phyloP scores from a whole-genome alignment of 2,888 invertebrate species.

The Nudaria mundana region DNA sequence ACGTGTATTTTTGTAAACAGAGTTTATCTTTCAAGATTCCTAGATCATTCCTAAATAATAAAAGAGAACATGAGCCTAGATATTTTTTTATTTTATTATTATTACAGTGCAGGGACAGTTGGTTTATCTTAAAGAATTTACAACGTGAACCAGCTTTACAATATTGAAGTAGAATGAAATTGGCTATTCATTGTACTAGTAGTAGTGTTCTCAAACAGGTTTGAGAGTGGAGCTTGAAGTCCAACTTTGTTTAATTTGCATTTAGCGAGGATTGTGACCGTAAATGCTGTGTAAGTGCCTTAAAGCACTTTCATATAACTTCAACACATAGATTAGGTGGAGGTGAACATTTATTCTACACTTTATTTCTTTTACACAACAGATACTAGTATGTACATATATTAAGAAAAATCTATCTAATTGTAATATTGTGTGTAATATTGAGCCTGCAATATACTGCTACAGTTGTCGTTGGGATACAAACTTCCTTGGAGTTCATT shows the following conservation, averaged over 20 bases:
- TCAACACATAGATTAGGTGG: slow-evolving; percentile 7
- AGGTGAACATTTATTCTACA: neutral
- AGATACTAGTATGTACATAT: slow-evolving; percentile 1
- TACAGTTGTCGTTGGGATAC: slow-evolving; percentile 24
- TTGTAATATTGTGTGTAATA: no score
- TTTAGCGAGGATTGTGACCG: slow-evolving; percentile 22
- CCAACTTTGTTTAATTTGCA: slow-evolving; percentile 35
- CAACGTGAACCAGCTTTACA: slow-evolving; percentile 4
- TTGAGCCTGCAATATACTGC: slow-evolving; percentile 31
- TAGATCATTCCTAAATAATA: no score
- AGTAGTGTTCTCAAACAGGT: slow-evolving; percentile 18
- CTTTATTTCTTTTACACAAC: neutral
- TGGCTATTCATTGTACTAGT: slow-evolving; percentile 1
- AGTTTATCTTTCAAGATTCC: no score
- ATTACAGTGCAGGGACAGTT: no score
- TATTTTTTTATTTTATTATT: no score
- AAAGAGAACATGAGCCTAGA: no score
- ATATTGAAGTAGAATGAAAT: neutral
- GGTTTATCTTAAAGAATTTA: slow-evolving; percentile 8
- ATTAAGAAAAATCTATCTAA: no score
- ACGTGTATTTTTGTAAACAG: no score
- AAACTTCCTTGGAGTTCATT: slow-evolving; percentile 36
- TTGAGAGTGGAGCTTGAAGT: slow-evolving; percentile 20
- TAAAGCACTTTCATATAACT: slow-evolving; percentile 10
- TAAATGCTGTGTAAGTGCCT: slow-evolving; percentile 18